Conservation (phyloP, 2,888 invertebrate species). For the Tiphia femorata region DNA sequence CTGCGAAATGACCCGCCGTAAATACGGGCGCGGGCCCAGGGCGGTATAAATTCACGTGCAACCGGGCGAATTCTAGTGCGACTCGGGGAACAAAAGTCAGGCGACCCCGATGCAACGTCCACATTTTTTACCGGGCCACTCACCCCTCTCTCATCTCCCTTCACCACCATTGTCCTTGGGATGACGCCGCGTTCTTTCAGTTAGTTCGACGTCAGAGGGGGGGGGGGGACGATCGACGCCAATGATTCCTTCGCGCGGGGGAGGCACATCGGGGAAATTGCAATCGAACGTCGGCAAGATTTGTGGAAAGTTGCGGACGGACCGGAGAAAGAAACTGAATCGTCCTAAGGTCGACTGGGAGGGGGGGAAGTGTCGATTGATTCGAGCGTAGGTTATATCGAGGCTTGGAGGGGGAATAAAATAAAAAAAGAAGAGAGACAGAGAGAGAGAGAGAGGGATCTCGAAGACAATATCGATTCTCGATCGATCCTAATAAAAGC, state of each 20-base stretch:
- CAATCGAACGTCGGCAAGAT: too few species aligned
- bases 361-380: too few species aligned
- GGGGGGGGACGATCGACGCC: not conserved
- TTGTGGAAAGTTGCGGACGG: too few species aligned
- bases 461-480: too few species aligned
- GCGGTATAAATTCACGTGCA: slow-evolving; percentile 15
- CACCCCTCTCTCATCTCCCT: slow-evolving; percentile 9
- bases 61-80: slow-evolving; percentile 13
- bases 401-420: not conserved
- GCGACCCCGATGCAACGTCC: slow-evolving; percentile 8
- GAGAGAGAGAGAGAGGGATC: not conserved
- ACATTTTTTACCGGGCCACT: slow-evolving; percentile 25
- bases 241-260: too few species aligned
- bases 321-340: too few species aligned
- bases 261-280: too few species aligned
- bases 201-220: too few species aligned
- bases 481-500: too few species aligned
- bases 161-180: not conserved
- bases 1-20: slow-evolving; percentile 10
- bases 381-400: too few species aligned
- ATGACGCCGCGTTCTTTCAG: too few species aligned
- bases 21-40: slow-evolving; percentile 11
- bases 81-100: slow-evolving; percentile 19
- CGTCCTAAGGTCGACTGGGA: too few species aligned
- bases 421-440: not conserved